Base-by-base conservation (phyloP, 2,113 vertebrate species). In the Galemys pyrenaicus region DNA sequence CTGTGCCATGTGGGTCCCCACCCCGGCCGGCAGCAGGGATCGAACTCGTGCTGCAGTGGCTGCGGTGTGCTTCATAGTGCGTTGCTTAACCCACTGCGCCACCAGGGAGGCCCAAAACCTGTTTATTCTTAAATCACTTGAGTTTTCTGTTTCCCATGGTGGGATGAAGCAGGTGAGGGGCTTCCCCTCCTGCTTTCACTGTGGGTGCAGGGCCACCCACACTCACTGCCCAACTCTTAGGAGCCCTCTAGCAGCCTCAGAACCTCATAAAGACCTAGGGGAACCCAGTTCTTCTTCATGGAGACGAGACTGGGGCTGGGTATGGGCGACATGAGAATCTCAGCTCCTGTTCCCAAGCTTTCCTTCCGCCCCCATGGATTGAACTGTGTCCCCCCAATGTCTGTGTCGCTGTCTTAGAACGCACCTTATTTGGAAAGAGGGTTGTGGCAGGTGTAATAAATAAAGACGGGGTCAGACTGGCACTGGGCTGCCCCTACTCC, bases 121-220 rank as follows among this genome's bases (percentile, higher is more conserved):
- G 70, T 96, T 96, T 95, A 77, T 91, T 95, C 67, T 41, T 24
- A 93, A 90, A 96, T 97, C 79, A 97, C 80, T 79, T 46, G 87
- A 44, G 62, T 96, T 98, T 97, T 91, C 65, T 92, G 17, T 39
- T 87, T 89, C 46, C 65, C 54, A 17, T 0, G 0, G 51, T 54
- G 6, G 28, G 7, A 13, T 39, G 79, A 5, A 71, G 82, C 44
- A 44, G 67, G 41, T 78, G 74, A 56, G 19, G 37, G 70, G 74
- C 24, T 54, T 54, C 3, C 67, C 37, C 56, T 54, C 8, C 65
- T 12, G 26, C 22, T 62, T 32, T 24, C 16, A 0, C 49, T 49
- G 30, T 8, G 16, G 56, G 64, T 20, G 9, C 39, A 24, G 13
- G 22, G 24, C 32, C 9, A 10, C 70, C 16, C 9, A 5, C 9